Percentiles rank a stretch among this genome's conserved stretches.
phyloP scores from a whole-genome alignment of 2,797 vertebrate genomes.

The Sebastes iracundus region DNA sequence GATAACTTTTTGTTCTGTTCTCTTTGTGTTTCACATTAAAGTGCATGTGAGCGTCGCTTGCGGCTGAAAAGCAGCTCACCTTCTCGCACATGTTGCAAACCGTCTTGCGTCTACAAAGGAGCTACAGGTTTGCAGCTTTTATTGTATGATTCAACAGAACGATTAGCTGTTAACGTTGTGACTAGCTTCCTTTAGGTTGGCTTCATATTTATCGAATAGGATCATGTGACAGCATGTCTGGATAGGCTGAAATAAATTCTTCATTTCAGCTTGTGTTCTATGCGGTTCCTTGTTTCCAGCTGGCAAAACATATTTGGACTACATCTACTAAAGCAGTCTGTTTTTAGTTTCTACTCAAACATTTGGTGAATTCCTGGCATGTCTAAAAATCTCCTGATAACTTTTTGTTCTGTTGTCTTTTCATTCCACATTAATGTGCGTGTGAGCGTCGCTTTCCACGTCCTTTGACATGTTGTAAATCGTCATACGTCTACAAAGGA shows the following conservation, averaged over 20 bases:
- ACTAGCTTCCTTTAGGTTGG: too few species aligned
- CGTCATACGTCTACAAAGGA: background rate
- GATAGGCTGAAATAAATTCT: conserved; percentile 10
- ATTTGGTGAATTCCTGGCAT: conserved; percentile 30
- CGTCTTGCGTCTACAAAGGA: background rate
- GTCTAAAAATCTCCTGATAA: background rate
- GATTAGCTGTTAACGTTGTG: too few species aligned
- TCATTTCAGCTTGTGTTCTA: conserved; percentile 5
- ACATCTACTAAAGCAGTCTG: conserved; percentile 22
- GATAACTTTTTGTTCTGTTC: background rate
- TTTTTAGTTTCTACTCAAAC: conserved; percentile 32
- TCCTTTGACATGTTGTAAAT: background rate
- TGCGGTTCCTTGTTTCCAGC: conserved; percentile 26
- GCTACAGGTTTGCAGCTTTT: background rate
- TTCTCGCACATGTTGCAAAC: background rate
- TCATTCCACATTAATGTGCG: background rate
- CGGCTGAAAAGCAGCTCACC: background rate
- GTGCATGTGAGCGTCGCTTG: background rate
- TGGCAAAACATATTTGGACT: conserved; percentile 43
- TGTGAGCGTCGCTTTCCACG: background rate
- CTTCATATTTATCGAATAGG: accelerated
- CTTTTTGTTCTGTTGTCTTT: background rate
- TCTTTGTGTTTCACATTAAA: conserved; percentile 8
- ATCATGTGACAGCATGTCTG: background rate
- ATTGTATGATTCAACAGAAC: background rate